Conservation (phyloP, 1,140 invertebrate genomes). For the Leptopilina boulardi region DNA sequence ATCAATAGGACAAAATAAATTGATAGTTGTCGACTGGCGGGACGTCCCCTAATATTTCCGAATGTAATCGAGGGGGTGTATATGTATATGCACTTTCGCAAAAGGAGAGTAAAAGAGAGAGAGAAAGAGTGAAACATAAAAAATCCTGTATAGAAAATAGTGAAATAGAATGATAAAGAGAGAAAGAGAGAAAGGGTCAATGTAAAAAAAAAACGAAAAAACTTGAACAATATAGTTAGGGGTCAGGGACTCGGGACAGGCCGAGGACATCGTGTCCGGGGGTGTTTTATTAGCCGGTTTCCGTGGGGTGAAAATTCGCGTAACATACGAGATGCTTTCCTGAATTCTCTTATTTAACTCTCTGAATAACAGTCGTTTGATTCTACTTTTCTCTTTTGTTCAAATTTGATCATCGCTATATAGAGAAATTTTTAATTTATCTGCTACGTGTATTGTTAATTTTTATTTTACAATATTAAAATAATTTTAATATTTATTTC, state of each 20-base stretch:
- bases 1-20: slow-evolving; percentile 74
- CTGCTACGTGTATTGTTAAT: background rate
- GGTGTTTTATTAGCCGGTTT: slow-evolving; percentile 73
- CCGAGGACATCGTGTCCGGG: slow-evolving; percentile 62
- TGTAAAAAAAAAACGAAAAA: slow-evolving; percentile 59
- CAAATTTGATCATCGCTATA: slow-evolving; percentile 6
- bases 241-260: slow-evolving; percentile 51
- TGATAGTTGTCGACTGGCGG: slow-evolving; percentile 75
- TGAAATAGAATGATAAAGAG: slow-evolving; percentile 49
- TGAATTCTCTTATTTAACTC: slow-evolving; percentile 58
- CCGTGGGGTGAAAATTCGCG: slow-evolving; percentile 70
- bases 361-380: slow-evolving; percentile 30
- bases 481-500: no score
- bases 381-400: slow-evolving; percentile 29
- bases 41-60: slow-evolving; percentile 78
- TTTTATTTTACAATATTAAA: no score
- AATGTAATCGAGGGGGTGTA: slow-evolving; percentile 77
- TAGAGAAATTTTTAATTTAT: background rate
- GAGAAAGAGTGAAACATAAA: slow-evolving; percentile 35
- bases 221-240: slow-evolving; percentile 70
- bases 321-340: slow-evolving; percentile 64
- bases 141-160: background rate
- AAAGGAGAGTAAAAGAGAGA: slow-evolving; percentile 52
- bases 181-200: slow-evolving; percentile 36
- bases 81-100: slow-evolving; percentile 61